Conservation (phyloP, 2,888 invertebrate genomes). For the Philopedon plagiatum region DNA sequence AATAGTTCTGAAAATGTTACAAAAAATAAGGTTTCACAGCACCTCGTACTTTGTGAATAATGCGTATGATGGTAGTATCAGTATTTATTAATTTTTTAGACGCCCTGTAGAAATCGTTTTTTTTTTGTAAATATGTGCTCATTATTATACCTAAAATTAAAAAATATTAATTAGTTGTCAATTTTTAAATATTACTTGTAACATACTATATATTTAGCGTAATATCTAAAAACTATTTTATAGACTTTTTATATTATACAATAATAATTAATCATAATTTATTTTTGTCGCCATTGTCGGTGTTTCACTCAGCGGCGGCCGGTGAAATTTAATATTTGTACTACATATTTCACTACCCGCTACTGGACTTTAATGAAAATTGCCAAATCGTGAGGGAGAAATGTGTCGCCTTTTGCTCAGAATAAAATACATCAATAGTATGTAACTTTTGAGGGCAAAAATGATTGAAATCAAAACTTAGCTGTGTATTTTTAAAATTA, state of each 20-base stretch:
- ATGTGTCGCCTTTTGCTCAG: slow-evolving; percentile 21
- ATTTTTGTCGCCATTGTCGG: slow-evolving; percentile 34
- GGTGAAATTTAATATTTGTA: slow-evolving; percentile 11
- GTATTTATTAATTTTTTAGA: not conserved
- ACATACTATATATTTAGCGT: slow-evolving; percentile 32
- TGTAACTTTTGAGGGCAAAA: slow-evolving; percentile 29
- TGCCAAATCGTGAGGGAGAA: slow-evolving; percentile 23
- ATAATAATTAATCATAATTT: slow-evolving; percentile 30
- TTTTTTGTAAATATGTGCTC: slow-evolving; percentile 45
- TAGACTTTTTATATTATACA: slow-evolving; percentile 45
- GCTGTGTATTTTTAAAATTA: slow-evolving; percentile 17
- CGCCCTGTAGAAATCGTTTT: slow-evolving; percentile 12
- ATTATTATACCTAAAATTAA: slow-evolving; percentile 42
- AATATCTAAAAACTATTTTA: slow-evolving; percentile 43
- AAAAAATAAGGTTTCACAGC: too few relatives aligned
- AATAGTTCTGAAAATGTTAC: too few relatives aligned
- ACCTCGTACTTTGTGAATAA: too few relatives aligned
- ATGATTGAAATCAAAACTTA: slow-evolving; percentile 9
- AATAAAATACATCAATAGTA: not conserved
- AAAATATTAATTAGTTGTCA: slow-evolving; percentile 39
- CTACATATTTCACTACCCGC: not conserved
- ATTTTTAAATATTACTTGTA: slow-evolving; percentile 71
- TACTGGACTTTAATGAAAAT: not conserved
- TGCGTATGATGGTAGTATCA: not conserved
- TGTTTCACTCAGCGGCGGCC: not conserved